Base-by-base conservation (phyloP, 1,140 invertebrate genomes). In the Ips typographus region DNA sequence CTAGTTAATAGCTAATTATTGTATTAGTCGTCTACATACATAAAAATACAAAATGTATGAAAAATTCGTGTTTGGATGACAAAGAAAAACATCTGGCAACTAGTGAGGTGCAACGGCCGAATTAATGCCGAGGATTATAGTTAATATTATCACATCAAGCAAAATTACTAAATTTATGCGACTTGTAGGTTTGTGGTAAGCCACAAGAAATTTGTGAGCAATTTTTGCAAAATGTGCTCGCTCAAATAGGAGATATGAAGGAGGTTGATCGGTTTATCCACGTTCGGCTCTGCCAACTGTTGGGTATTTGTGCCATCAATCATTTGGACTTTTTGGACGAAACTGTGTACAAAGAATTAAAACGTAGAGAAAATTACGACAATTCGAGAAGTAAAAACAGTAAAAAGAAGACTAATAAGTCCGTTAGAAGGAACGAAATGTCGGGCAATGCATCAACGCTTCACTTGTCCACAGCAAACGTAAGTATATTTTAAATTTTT, bases 271-370 rank as follows among this genome's bases (percentile, higher is more conserved):
- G 52, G 3, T 76, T 74, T 51, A 40, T 74, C 3, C 63, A 74
- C 6, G 71, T 73, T n/a, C 51, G 76, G 38, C 43, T 76, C 3
- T 71, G 71, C 72, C 68, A 75, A 53, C 8, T 79, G 5, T 57
- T 75, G 39, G 79, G 78, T 4, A 71, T 73, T 56, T 55, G 78
- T 3, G 76, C 78, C 2, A 5, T 79, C 7, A 74, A 72, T 44
- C 60, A 73, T 39, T 65, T 79, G 47, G 63, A 71, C 44, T 78
- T 71, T 68, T 56, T 80, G 51, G 79, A 80, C 59, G 74, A 76
- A n/a, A 73, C 71, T 1, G 71, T 79, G 36, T 79, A 79, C 57
- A 76, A 72, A 38, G 79, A 80, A 68, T 49, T 79, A 64, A 80
- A 79, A 64, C 60, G 79, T 41, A 40, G 57, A 2, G 57, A 40